A percentile compares a stretch with the other conserved stretches of the same genome.
Conservation (phyloP, 1,140 invertebrate species). For the Spodoptera frugiperda region DNA sequence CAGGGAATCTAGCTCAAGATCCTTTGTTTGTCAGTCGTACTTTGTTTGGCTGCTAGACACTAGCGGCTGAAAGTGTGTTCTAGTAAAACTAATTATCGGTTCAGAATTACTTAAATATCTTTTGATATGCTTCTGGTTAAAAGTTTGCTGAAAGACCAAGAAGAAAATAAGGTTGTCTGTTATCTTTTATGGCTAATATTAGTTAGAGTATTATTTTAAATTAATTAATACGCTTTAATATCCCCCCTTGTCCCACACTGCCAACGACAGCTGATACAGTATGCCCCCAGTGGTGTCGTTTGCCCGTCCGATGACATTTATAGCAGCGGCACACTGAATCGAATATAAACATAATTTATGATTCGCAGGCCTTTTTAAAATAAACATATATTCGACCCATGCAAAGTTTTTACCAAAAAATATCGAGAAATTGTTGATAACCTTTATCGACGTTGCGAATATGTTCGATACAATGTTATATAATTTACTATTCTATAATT, state of each 20-base stretch:
- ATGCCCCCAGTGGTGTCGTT: constrained; percentile 46
- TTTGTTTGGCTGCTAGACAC: no score
- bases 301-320: constrained; percentile 50
- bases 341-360: constrained; percentile 47
- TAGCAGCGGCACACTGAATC: constrained; percentile 40
- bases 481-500: no score
- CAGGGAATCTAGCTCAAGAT: no score
- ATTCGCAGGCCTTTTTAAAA: constrained; percentile 42
- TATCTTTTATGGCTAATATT: background rate
- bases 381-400: constrained; percentile 28
- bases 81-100: no score
- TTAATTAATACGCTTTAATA: background rate
- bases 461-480: no score
- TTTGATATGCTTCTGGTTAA: no score
- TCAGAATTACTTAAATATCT: no score
- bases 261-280: constrained; percentile 48
- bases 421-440: constrained; percentile 26
- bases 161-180: no score
- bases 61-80: no score
- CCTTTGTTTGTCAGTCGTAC: no score
- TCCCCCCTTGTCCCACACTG: background rate
- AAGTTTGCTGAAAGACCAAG: no score
- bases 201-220: background rate
- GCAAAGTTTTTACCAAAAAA: constrained; percentile 6
- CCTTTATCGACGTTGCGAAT: background rate